phyloP scores from a whole-genome alignment of 2,888 invertebrate genomes.

The Drosophila niveifrons region DNA sequence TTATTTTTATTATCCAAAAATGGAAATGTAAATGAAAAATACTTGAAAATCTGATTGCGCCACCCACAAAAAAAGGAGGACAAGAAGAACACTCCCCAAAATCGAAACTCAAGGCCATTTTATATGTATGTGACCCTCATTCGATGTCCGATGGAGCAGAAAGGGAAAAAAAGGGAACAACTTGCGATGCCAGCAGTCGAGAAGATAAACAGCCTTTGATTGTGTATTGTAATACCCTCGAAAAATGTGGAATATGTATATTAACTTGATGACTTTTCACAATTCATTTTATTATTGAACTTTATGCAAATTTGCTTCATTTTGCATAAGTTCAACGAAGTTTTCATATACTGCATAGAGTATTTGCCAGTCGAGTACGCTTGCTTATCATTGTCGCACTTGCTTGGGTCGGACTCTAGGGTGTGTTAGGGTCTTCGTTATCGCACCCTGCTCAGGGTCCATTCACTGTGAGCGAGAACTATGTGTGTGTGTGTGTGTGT shows the following conservation, averaged over 20 bases:
- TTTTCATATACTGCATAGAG: neutral
- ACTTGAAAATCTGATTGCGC: constrained; percentile 43
- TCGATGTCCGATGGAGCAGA: constrained; percentile 48
- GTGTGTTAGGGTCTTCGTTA: constrained; percentile 20
- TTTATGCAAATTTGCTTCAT: no score
- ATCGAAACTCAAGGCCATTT: constrained; percentile 24
- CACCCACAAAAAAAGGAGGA: neutral
- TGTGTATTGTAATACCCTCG: constrained; percentile 33
- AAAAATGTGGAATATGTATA: neutral
- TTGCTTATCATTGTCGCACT: neutral
- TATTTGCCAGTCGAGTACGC: neutral
- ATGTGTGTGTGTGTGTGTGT: no score
- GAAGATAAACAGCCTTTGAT: constrained; percentile 79
- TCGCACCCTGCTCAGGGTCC: constrained; percentile 7
- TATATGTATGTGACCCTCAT: constrained; percentile 48
- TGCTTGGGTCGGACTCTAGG: neutral
- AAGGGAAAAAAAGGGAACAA: constrained; percentile 26
- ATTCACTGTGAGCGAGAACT: neutral
- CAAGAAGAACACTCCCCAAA: neutral
- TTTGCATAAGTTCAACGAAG: no score
- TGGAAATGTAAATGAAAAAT: constrained; percentile 72
- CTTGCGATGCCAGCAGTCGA: constrained; percentile 42
- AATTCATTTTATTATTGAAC: no score
- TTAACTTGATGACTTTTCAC: neutral
- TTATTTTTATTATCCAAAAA: constrained; percentile 59